Percentiles rank a stretch among this genome's conserved stretches.
Evolutionary conservation across 2,888 invertebrate genomes (phyloP).

Genomic region (Agrotis ipsilon): DNA sequence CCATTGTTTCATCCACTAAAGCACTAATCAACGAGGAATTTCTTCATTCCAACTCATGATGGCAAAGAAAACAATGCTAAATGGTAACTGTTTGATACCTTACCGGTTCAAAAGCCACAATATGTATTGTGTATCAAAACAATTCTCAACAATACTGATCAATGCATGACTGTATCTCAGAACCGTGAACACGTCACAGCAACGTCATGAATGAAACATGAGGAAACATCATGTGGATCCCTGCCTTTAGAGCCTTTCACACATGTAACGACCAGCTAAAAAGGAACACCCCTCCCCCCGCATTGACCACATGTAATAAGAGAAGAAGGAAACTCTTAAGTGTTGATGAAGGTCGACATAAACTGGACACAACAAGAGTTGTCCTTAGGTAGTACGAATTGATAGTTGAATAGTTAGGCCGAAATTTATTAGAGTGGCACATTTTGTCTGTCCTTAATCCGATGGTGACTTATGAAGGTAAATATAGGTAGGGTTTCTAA

Average conservation of each 20-base stretch:
- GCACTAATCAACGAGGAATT: conserved; percentile 37
- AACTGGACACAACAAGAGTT: conserved; percentile 69
- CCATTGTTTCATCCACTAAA: not conserved
- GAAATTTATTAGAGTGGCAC: conserved; percentile 73
- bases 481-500: conserved; percentile 20
- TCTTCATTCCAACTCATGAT: conserved; percentile 12
- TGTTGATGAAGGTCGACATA: conserved; percentile 57
- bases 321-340: conserved; percentile 8
- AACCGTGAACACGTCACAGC: conserved; percentile 78
- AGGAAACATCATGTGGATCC: conserved; percentile 76
- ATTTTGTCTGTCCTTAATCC: conserved; percentile 38
- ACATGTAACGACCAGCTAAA: conserved; percentile 71
- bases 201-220: conserved; percentile 86
- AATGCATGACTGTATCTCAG: conserved; percentile 80
- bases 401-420: conserved; percentile 71
- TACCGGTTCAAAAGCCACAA: conserved; percentile 57
- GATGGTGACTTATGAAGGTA: conserved; percentile 22
- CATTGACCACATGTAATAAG: conserved; percentile 45
- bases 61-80: conserved; percentile 43
- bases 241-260: conserved; percentile 75
- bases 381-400: conserved; percentile 69
- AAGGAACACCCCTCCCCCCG: conserved; percentile 52
- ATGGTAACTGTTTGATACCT: conserved; percentile 30
- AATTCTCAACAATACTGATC: conserved; percentile 73
- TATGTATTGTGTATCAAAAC: conserved; percentile 75